Base-by-base conservation (phyloP, 2,888 invertebrate genomes). In the Drosophila peninsularis region DNA sequence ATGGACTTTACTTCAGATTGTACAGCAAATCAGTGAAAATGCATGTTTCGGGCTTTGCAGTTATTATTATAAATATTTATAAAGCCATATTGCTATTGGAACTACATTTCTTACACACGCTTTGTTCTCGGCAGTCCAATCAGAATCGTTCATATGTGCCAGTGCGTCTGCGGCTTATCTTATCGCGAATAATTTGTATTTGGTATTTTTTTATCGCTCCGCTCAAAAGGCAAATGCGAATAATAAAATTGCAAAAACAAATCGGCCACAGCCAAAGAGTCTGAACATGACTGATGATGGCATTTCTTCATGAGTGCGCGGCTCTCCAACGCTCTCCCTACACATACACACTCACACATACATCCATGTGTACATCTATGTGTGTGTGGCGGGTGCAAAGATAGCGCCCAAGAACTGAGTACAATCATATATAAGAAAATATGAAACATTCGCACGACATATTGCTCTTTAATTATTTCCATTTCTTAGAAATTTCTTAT, bases 401-500 rank as follows among this genome's bases (percentile, higher is more conserved):
- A 82, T 82, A 82, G 66, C 63, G 63, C 45, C 0, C 52, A 73
- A 73, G 41, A 61, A 30, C 55, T 42, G 50, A 49, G 41, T 34
- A 63, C 54, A 62, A 69, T 67, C 56, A 21, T 53, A 57, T 56
- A 57, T n/a, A 54, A 36, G 21, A 53, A 56, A 39, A 53, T 44
- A 57, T 41, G 62, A 66, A 72, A 58, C 54, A 72, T 65, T 73
- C 60, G 56, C 79, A 88, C 78, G 80, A 82, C 80, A 77, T 74
- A 82, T 80, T 82, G 82, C 78, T 62, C 75, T 82, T 77, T 77
- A 82, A 83, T 87, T 80, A 74, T 67, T 85, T 71, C 58, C 53
- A 87, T 78, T 91, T 90, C 90, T 78, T 49, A 77, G 88, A 90
- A 91, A 44, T 75, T 54, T 74, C 74, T 91, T 90, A 91, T 90